phyloP scores from a whole-genome alignment of 2,797 vertebrate species.

The Sebastes baramenuke region DNA sequence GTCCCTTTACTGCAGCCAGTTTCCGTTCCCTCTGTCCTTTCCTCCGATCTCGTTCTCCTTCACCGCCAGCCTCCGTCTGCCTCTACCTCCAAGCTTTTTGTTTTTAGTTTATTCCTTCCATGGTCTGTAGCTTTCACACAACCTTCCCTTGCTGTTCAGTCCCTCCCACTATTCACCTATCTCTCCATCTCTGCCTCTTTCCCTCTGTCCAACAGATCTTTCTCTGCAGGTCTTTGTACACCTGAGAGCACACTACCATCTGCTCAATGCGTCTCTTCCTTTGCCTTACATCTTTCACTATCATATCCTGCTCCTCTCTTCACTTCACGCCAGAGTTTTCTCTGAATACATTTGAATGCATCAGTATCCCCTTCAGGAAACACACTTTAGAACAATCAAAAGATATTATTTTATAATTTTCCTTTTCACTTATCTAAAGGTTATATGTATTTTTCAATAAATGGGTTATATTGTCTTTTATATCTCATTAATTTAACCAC shows the following conservation, averaged over 20 bases:
- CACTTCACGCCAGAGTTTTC: slow-evolving; percentile 1
- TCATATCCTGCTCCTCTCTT: slow-evolving; percentile 12
- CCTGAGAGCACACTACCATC: slow-evolving; percentile 70
- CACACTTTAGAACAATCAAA: not conserved
- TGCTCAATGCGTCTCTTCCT: slow-evolving; percentile 54
- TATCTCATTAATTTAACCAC: not conserved
- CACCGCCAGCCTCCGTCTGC: not conserved
- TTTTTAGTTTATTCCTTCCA: slow-evolving; percentile 11
- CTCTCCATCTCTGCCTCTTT: slow-evolving; percentile 50
- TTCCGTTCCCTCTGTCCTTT: slow-evolving; percentile 40
- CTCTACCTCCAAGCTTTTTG: slow-evolving; percentile 2
- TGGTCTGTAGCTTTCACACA: slow-evolving; percentile 22
- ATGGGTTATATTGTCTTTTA: not conserved
- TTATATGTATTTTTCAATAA: not conserved
- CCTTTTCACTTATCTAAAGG: too few species aligned
- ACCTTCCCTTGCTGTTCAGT: slow-evolving; percentile 22
- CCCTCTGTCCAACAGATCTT: slow-evolving; percentile 66
- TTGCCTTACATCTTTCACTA: slow-evolving; percentile 36
- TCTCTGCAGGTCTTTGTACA: slow-evolving; percentile 69
- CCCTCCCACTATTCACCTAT: slow-evolving; percentile 54
- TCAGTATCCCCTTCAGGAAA: slow-evolving; percentile 4
- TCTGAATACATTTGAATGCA: slow-evolving; percentile 34
- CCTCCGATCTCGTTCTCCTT: slow-evolving; percentile 26
- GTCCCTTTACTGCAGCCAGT: slow-evolving; percentile 37
- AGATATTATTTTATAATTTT: not conserved